Evolutionary conservation across 2,113 vertebrate species (phyloP).

Genomic region (Phalacrocorax aristotelis): DNA sequence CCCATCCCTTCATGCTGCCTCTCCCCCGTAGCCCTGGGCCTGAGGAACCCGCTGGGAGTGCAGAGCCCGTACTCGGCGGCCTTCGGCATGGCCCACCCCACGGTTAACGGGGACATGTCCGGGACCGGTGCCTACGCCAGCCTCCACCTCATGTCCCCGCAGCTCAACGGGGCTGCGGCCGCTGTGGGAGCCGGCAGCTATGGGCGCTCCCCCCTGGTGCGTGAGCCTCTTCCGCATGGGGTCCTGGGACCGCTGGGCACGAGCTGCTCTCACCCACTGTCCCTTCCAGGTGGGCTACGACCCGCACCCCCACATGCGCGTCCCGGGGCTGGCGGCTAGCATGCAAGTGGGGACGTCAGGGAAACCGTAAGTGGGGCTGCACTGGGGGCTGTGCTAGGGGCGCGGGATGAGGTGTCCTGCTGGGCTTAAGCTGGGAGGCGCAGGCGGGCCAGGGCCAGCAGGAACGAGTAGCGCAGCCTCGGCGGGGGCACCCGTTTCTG

Average conservation of each 20-base stretch:
- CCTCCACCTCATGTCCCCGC: conserved; percentile 84
- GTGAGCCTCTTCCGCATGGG: neutral
- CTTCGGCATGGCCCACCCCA: conserved; percentile 84
- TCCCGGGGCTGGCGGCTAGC: conserved; percentile 79
- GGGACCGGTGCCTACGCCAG: conserved; percentile 76
- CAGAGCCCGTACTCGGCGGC: conserved; percentile 86
- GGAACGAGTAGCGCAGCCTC: neutral
- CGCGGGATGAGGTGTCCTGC: rapidly evolving
- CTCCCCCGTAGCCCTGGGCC: conserved; percentile 77
- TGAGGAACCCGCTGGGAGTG: conserved; percentile 84
- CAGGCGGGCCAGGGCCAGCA: neutral
- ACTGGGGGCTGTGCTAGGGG: neutral
- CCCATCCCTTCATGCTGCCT: neutral
- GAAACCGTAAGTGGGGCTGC: conserved; percentile 80
- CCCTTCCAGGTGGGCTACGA: conserved; percentile 83
- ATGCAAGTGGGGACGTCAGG: conserved; percentile 80
- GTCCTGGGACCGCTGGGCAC: rapidly evolving
- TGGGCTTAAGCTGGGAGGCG: neutral
- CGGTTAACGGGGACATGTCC: conserved; percentile 84
- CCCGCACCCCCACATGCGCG: conserved; percentile 85
- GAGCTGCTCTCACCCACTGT: neutral
- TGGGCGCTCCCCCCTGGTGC: conserved; percentile 84
- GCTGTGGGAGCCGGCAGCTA: conserved; percentile 72
- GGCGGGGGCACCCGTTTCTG: rapidly evolving
- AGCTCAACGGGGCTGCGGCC: conserved; percentile 81